Percentiles rank a stretch among this genome's conserved stretches.
These are phyloP conservation scores for Calypte anna DNA, from an alignment of 2,113 vertebrate genomes.

Conservation along the genomic window DNA sequence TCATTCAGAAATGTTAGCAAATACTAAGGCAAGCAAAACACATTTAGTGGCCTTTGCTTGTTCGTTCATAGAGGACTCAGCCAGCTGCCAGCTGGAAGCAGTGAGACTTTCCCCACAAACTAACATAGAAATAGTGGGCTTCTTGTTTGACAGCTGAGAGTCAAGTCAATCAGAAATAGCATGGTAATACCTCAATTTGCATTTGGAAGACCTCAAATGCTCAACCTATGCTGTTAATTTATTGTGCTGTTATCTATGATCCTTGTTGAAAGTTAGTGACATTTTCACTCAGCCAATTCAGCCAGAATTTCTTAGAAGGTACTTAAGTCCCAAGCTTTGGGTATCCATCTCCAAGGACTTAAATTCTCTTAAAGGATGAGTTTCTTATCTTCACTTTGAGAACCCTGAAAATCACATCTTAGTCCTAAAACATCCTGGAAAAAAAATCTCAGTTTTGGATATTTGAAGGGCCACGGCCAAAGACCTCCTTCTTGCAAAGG, in stretches of 20 bases:
- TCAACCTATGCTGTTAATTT: not conserved
- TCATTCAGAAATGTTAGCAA: not conserved
- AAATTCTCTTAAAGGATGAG: not conserved
- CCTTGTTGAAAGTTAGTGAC: not conserved
- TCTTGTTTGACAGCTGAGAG: not conserved
- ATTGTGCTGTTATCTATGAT: not conserved
- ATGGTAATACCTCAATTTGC: not conserved
- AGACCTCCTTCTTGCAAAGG: not conserved
- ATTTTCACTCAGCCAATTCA: not conserved
- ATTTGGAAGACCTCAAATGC: not conserved
- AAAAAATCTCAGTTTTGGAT: not conserved
- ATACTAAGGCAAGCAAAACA: not conserved
- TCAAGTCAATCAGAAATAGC: not conserved
- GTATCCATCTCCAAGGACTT: not conserved
- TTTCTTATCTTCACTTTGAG: not conserved
- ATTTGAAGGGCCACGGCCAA: not conserved
- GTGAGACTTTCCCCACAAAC: not conserved
- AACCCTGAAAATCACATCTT: not conserved
- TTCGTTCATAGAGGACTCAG: not conserved
- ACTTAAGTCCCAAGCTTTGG: not conserved
- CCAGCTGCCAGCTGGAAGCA: rapidly evolving
- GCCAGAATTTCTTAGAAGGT: not conserved
- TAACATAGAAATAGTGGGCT: not conserved
- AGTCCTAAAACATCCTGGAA: not conserved
- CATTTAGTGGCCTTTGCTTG: not conserved